These are phyloP conservation scores for Oceanodroma leucorhoa DNA, from an alignment of 2,797 vertebrate species.

Conservation along the genomic window DNA sequence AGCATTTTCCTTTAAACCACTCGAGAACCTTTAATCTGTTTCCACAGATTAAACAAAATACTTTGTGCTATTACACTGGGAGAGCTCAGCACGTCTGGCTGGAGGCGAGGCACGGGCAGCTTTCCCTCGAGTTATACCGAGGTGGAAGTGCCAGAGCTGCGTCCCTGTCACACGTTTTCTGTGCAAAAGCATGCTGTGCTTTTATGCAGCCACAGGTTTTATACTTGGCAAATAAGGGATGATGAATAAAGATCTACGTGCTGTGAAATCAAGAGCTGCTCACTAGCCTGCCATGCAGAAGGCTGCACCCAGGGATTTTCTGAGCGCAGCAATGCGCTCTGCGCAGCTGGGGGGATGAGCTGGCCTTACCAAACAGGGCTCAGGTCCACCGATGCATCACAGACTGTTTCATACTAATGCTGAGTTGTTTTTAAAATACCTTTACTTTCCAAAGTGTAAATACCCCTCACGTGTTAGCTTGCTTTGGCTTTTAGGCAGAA, in stretches of 20 bases:
- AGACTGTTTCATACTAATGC: neutral
- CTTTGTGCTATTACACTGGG: neutral
- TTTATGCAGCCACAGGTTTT: neutral
- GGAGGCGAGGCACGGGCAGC: neutral
- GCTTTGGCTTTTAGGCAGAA: neutral
- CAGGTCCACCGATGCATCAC: fast-evolving
- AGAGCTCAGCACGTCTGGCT: neutral
- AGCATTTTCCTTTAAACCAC: neutral
- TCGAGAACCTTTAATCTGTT: neutral
- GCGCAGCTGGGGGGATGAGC: neutral
- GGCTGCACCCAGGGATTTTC: neutral
- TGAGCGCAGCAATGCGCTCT: neutral
- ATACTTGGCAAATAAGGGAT: neutral
- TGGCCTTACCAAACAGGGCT: fast-evolving
- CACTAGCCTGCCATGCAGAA: neutral
- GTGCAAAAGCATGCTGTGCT: neutral
- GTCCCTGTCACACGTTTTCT: neutral
- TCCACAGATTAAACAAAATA: neutral
- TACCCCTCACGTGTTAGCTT: neutral
- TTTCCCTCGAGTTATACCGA: fast-evolving
- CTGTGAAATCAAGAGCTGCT: neutral
- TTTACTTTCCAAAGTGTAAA: neutral
- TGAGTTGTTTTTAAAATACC: neutral
- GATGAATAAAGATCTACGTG: neutral
- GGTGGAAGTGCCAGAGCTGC: neutral